These are phyloP conservation scores for Callyntrura guangdongensis DNA, from an alignment of 2,888 invertebrate genomes.

Conservation along the genomic window DNA sequence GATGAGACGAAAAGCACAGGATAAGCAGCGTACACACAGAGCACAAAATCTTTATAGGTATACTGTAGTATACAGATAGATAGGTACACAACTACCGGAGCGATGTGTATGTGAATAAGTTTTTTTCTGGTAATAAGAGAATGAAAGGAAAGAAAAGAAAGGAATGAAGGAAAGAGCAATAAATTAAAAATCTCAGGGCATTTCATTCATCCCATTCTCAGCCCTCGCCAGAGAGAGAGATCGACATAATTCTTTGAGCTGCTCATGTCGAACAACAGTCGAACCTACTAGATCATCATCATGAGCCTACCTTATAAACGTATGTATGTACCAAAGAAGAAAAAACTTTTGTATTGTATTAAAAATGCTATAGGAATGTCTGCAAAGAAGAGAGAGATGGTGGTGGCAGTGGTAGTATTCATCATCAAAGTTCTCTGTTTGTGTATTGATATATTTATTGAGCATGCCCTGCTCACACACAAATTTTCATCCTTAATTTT, in stretches of 20 bases:
- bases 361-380: background rate
- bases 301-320: constrained; percentile 30
- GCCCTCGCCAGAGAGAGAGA: constrained; percentile 57
- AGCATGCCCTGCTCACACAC: constrained; percentile 45
- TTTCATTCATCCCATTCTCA: constrained; percentile 76
- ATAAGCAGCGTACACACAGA: background rate
- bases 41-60: background rate
- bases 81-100: background rate
- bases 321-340: background rate
- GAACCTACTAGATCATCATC: constrained; percentile 69
- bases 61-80: background rate
- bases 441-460: constrained; percentile 53
- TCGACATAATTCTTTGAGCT: constrained; percentile 73
- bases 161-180: constrained; percentile 76
- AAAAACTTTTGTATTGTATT: constrained; percentile 42
- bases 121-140: constrained; percentile 71
- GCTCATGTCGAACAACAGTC: constrained; percentile 74
- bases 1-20: constrained; percentile 34
- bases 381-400: background rate
- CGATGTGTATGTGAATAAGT: constrained; percentile 49
- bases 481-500: constrained; percentile 64
- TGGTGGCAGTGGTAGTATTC: constrained; percentile 15
- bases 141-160: constrained; percentile 75
- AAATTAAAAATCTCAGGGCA: constrained; percentile 76
- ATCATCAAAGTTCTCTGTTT: constrained; percentile 15